Evolutionary conservation across 2,888 invertebrate genomes (phyloP).

Genomic region (Cheilosia scutellata): DNA sequence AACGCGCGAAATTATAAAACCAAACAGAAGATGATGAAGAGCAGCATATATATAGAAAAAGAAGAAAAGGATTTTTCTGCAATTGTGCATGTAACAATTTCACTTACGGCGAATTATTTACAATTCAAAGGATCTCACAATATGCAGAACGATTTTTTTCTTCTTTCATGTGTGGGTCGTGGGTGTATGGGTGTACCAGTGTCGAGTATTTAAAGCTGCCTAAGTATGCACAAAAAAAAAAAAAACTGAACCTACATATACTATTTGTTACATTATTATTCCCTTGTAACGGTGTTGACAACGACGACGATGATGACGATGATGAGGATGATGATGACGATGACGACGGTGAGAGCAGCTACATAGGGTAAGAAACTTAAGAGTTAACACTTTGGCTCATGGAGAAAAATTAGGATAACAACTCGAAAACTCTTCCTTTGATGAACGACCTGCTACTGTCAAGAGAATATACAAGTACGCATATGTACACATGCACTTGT

Average conservation of each 20-base stretch:
- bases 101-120: slow-evolving; percentile 75
- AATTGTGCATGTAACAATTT: slow-evolving; percentile 76
- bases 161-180: slow-evolving; percentile 4
- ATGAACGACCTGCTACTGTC: slow-evolving; percentile 70
- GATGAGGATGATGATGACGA: background rate
- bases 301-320: background rate
- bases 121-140: slow-evolving; percentile 74
- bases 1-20: slow-evolving; percentile 75
- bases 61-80: slow-evolving; percentile 74
- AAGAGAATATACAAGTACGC: slow-evolving; percentile 45
- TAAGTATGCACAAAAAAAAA: slow-evolving; percentile 56
- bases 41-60: slow-evolving; percentile 61
- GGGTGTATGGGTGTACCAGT: slow-evolving; percentile 3
- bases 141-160: slow-evolving; percentile 69
- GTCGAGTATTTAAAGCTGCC: slow-evolving; percentile 54
- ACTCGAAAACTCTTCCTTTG: slow-evolving; percentile 75
- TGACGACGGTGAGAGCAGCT: slow-evolving; percentile 5
- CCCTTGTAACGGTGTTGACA: slow-evolving; percentile 55
- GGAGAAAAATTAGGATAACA: slow-evolving; percentile 75
- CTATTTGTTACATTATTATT: slow-evolving; percentile 70
- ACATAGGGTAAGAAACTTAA: slow-evolving; percentile 60
- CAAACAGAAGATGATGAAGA: slow-evolving; percentile 74
- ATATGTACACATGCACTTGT: slow-evolving; percentile 24
- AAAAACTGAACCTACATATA: slow-evolving; percentile 18
- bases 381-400: slow-evolving; percentile 74